Conservation (phyloP, 2,888 invertebrate genomes). For the Tipula unca region DNA sequence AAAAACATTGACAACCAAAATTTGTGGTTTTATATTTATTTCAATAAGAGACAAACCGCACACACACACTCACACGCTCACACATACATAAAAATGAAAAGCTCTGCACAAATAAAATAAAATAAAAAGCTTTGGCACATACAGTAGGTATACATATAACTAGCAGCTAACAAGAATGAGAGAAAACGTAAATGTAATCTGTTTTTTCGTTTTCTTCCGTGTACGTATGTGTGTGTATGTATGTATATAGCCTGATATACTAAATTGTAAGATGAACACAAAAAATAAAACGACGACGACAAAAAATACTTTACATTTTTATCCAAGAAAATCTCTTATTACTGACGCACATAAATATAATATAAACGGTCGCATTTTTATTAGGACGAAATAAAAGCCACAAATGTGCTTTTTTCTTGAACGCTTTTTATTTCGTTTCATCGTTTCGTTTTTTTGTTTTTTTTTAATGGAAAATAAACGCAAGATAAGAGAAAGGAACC, state of each 20-base stretch:
- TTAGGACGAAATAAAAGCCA: conserved; percentile 8
- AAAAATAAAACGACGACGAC: not conserved
- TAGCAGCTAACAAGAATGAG: not conserved
- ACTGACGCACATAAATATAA: conserved; percentile 14
- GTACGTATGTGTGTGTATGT: too few relatives aligned
- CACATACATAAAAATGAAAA: not conserved
- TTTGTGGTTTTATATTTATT: not conserved
- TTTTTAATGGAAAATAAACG: not conserved
- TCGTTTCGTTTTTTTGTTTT: not conserved
- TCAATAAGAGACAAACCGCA: not conserved
- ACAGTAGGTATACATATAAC: not conserved
- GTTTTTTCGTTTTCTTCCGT: not conserved
- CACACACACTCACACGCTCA: not conserved
- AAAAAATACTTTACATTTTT: conserved; percentile 4
- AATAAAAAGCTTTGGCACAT: not conserved
- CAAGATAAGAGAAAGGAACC: not conserved
- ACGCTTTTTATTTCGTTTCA: not conserved
- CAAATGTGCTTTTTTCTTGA: not conserved
- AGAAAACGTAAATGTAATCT: not conserved
- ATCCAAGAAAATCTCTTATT: conserved; percentile 1
- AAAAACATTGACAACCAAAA: too few relatives aligned
- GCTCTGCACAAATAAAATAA: not conserved
- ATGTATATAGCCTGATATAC: not conserved
- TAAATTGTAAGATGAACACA: not conserved
- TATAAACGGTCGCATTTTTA: conserved; percentile 14